Base-by-base conservation (phyloP, 2,113 vertebrate genomes). In the Cryptotis parvus region DNA sequence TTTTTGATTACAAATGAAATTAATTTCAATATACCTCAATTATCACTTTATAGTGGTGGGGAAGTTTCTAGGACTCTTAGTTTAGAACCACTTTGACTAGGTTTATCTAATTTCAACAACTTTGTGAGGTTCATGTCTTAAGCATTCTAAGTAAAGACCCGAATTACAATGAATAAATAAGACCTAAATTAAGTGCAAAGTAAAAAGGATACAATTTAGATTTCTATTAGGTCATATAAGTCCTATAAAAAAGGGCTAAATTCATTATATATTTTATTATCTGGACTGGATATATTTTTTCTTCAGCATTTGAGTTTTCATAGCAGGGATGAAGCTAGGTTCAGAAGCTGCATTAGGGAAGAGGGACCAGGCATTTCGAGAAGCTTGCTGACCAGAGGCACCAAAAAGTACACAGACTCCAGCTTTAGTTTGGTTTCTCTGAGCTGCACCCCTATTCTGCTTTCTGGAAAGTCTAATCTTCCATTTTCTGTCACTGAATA, bases 181-280 rank as follows among this genome's bases (percentile, higher is more conserved):
- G 49, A 5, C 29, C 70, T 24, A 80, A 74, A 82, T n/a, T 14
- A 33, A 41, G 8, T 84, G 4, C 18, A 31, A 77, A 84, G 45
- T 49, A 49, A 49, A 49, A 4, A 1, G 69, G 27, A n/a, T 16
- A 29, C 6, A 76, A 84, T 87, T 84, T 66, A 49, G 84, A 22
- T 24, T 82, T 85, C 92, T 95, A 84, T 94, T 79, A 94, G 72
- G 72, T 95, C 90, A 93, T 93, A 80, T 93, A 95, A 91, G 76
- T 68, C 76, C 90, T 43, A 87, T 41, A 65, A 43, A 24, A n/a
- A 87, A 82, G 24, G 24, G 22, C 31, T 74, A 10, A 83, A 88
- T 91, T 81, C 95, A 74, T 89, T 79, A 10, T 24, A 76, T 37
- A 85, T 85, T 96, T 94, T 89, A 85, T 95, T 76, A 78, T 96